Evolutionary conservation across 1,140 invertebrate genomes (phyloP).

Genomic region (Melipona quadrifasciata): DNA sequence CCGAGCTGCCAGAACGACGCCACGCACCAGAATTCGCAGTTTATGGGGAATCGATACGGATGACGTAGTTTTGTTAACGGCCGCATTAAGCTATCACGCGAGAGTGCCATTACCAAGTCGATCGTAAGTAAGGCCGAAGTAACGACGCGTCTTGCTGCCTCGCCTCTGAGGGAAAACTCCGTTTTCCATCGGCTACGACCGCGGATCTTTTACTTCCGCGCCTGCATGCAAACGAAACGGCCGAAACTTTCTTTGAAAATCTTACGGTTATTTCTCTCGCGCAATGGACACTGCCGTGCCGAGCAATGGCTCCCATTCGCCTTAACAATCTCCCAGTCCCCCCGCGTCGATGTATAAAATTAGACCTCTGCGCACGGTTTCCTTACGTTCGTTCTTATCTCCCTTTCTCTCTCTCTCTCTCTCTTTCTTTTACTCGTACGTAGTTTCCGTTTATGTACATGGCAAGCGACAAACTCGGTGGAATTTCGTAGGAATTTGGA

Average conservation of each 20-base stretch:
- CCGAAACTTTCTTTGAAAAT: conserved; percentile 40
- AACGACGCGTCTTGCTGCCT: conserved; percentile 45
- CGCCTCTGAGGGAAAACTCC: conserved; percentile 14
- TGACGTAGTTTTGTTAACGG: conserved; percentile 76
- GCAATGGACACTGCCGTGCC: conserved; percentile 16
- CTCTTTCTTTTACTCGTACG: neutral
- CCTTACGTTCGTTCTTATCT: neutral
- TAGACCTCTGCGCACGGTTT: neutral
- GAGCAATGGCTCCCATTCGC: conserved; percentile 24
- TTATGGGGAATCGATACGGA: conserved; percentile 75
- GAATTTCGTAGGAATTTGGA: neutral
- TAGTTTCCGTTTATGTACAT: neutral
- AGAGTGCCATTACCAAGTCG: conserved; percentile 68
- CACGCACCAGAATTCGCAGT: conserved; percentile 65
- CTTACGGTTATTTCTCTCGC: conserved; percentile 31
- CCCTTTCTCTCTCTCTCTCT: neutral
- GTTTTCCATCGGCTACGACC: conserved; percentile 22
- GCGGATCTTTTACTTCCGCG: conserved; percentile 17
- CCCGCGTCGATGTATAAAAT: neutral
- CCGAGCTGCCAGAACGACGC: conserved; percentile 17
- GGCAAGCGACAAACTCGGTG: neutral
- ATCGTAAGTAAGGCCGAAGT: conserved; percentile 68
- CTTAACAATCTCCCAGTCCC: conserved; percentile 15
- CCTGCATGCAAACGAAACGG: conserved; percentile 25
- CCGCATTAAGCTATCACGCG: conserved; percentile 76